Percentiles rank a stretch among this genome's conserved stretches.
phyloP scores from a whole-genome alignment of 1,140 invertebrate genomes.

The Trissolcus basalis region DNA sequence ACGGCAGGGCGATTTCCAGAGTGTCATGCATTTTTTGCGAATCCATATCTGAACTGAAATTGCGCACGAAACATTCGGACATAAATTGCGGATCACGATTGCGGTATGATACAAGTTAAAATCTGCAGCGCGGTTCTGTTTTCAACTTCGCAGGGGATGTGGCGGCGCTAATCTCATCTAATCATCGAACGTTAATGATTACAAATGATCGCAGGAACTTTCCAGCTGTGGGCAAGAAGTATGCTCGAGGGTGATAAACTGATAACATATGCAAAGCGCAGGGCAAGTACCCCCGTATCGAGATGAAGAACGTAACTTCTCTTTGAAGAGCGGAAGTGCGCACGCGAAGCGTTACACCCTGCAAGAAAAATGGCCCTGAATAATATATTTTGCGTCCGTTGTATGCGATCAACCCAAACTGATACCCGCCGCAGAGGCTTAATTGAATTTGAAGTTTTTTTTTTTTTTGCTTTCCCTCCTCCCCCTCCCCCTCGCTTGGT shows the following conservation, averaged over 20 bases:
- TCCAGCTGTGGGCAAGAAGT: constrained; percentile 53
- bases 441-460: constrained; percentile 37
- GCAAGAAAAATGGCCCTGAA: constrained; percentile 42
- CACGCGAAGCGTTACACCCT: constrained; percentile 35
- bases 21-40: too few relatives aligned
- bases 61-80: constrained; percentile 25
- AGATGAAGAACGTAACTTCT: constrained; percentile 41
- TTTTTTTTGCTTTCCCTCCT: not conserved
- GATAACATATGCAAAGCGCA: constrained; percentile 54
- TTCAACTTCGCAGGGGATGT: constrained; percentile 40
- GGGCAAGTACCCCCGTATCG: constrained; percentile 39
- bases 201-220: constrained; percentile 57
- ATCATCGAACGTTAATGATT: constrained; percentile 63
- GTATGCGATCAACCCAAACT: constrained; percentile 5
- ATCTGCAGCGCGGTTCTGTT: constrained; percentile 21
- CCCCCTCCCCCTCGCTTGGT: too few relatives aligned
- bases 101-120: constrained; percentile 46
- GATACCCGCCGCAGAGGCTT: constrained; percentile 4
- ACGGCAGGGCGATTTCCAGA: too few relatives aligned
- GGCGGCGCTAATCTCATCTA: constrained; percentile 58
- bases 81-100: constrained; percentile 56
- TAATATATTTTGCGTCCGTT: constrained; percentile 26
- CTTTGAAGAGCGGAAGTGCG: constrained; percentile 24
- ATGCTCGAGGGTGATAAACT: constrained; percentile 54
- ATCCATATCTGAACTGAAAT: constrained; percentile 1